phyloP scores from a whole-genome alignment of 1,140 invertebrate genomes.

The Formica exsecta region DNA sequence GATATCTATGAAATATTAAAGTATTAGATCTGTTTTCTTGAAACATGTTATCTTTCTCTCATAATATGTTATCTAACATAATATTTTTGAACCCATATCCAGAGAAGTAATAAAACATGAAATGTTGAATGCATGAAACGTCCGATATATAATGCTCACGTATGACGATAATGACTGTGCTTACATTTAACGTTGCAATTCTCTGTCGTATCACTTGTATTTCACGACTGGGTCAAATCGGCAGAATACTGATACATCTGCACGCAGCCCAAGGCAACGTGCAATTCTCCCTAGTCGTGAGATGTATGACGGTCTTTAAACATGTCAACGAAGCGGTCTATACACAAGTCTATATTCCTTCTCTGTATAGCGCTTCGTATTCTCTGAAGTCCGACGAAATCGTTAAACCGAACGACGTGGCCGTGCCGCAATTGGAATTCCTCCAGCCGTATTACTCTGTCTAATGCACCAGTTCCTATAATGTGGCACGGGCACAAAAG shows the following conservation, averaged over 20 bases:
- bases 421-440: slow-evolving; percentile 75
- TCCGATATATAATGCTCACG: neutral
- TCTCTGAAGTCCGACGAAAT: slow-evolving; percentile 67
- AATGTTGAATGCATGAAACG: neutral
- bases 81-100: neutral
- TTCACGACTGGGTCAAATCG: slow-evolving; percentile 44
- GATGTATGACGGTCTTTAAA: slow-evolving; percentile 60
- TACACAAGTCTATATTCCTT: slow-evolving; percentile 48
- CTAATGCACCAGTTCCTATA: slow-evolving; percentile 65
- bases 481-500: slow-evolving; percentile 38
- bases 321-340: slow-evolving; percentile 50
- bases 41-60: neutral
- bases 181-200: neutral
- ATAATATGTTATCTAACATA: neutral
- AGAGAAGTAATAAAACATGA: neutral
- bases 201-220: neutral
- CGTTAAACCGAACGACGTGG: slow-evolving; percentile 75
- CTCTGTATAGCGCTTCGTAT: slow-evolving; percentile 48
- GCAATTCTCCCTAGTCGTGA: slow-evolving; percentile 41
- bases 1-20: too few relatives aligned
- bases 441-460: slow-evolving; percentile 70
- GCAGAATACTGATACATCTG: slow-evolving; percentile 44
- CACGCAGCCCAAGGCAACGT: slow-evolving; percentile 26
- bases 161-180: neutral
- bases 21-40: neutral